Percentiles rank a stretch among this genome's conserved stretches.
Evolutionary conservation across 2,888 invertebrate species (phyloP).

Genomic region (Strigamia maritima): DNA sequence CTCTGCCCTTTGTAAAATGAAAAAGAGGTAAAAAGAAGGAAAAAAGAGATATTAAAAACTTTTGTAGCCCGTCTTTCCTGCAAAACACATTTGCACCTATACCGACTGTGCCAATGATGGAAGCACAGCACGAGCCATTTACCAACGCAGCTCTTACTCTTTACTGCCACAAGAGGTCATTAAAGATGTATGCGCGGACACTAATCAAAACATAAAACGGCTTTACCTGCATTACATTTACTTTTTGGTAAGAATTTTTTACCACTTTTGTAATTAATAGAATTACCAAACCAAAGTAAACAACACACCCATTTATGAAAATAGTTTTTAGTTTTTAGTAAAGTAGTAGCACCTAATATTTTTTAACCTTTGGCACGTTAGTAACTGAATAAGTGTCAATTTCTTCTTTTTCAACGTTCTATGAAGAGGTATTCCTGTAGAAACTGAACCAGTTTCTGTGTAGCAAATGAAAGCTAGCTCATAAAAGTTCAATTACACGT

Average conservation of each 20-base stretch:
- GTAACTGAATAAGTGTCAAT: conserved; percentile 9
- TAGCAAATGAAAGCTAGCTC: background rate
- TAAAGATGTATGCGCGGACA: conserved; percentile 25
- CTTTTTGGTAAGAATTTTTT: background rate
- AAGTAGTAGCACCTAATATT: too few relatives aligned
- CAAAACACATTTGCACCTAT: conserved; percentile 28
- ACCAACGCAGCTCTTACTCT: conserved; percentile 24
- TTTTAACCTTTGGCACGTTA: background rate
- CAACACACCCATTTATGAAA: background rate
- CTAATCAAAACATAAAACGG: conserved; percentile 25
- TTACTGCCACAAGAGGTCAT: conserved; percentile 28
- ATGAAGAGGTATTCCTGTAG: background rate
- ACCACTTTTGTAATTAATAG: conserved; percentile 22
- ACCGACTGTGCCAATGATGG: conserved; percentile 23
- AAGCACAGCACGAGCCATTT: conserved; percentile 29
- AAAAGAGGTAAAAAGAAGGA: background rate
- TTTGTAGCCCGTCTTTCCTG: conserved; percentile 25
- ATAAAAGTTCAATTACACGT: conserved; percentile 30
- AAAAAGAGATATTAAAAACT: conserved; percentile 19
- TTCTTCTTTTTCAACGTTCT: background rate
- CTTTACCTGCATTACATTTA: background rate
- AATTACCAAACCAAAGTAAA: conserved; percentile 7
- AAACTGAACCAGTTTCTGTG: background rate
- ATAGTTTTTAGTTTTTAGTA: background rate
- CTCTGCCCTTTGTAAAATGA: background rate